Conservation (phyloP, 2,888 invertebrate species). For the Nebria brevicollis region DNA sequence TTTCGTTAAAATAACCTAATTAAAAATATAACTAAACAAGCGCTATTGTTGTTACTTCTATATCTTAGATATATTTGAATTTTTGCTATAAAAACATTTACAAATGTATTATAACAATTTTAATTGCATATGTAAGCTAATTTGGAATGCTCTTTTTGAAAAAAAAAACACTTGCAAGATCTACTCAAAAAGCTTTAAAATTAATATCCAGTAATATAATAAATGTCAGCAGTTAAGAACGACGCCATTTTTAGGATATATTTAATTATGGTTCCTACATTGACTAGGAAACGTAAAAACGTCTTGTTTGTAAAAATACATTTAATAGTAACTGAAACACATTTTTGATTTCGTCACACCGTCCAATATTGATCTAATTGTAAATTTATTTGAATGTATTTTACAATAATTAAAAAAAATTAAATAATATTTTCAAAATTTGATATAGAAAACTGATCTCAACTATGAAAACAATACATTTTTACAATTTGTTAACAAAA, state of each 20-base stretch:
- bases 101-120: too few species aligned
- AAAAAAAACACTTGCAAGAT: too few species aligned
- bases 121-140: too few species aligned
- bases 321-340: background rate
- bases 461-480: constrained; percentile 31
- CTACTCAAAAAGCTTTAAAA: too few species aligned
- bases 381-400: constrained; percentile 13
- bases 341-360: constrained; percentile 3
- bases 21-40: too few species aligned
- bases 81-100: too few species aligned
- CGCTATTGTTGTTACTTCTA: too few species aligned
- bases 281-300: constrained; percentile 10
- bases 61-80: too few species aligned
- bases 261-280: constrained; percentile 17
- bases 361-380: constrained; percentile 26
- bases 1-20: too few species aligned
- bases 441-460: constrained; percentile 34
- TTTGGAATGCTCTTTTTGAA: too few species aligned
- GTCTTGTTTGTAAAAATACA: constrained; percentile 9
- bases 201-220: too few species aligned
- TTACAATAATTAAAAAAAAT: constrained; percentile 7
- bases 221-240: too few species aligned
- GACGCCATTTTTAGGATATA: background rate
- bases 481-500: constrained; percentile 7
- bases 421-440: constrained; percentile 26